Evolutionary conservation across 2,888 invertebrate genomes (phyloP), one percentile per base, ranked within the genome.

Genomic region (Lamproptera curius): DNA sequence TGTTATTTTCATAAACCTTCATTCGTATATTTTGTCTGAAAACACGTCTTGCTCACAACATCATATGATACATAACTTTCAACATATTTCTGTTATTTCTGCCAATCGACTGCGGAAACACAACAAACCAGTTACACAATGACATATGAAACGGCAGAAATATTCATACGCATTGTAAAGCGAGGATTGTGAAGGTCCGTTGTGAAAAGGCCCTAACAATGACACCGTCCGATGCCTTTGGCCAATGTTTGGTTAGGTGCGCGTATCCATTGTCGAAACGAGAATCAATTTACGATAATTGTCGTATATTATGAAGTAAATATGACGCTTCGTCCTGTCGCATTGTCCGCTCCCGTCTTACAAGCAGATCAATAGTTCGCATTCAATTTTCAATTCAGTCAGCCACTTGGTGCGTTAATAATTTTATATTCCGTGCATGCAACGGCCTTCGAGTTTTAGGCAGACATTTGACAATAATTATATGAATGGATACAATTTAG

Each of bases 231-330:
- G 84, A 77, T 78, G 82, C 85, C 82, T 89, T 70, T 88, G 89
- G 89, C 89, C 90, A 89, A 90, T 90, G 90, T 91, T 91, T 91
- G 90, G 90, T 90, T 91, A 90, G 90, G 89, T 91, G 91, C 89
- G 63, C 56, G 78, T 73, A 73, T 68, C 72, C 65, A 79, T 88
- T 87, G 85, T 87, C 67, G 63, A 67, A 66, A 65, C 61, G 56
- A 69, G 76, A 85, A 85, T 86, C 86, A 85, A 86, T 87, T 87
- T 85, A 84, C 70, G 80, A 80, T 87, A 87, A 87, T 87, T 87
- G 86, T 84, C 87, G 83, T 87, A 83, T 87, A 87, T 87, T 87
- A 86, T 85, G 84, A 76, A 85, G 85, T 87, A 85, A 85, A 87
- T 86, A 86, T 86, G 84, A 85, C 76, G 71, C 82, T 81, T 79